phyloP scores from a whole-genome alignment of 2,888 invertebrate species.

The Thymelicus acteon region DNA sequence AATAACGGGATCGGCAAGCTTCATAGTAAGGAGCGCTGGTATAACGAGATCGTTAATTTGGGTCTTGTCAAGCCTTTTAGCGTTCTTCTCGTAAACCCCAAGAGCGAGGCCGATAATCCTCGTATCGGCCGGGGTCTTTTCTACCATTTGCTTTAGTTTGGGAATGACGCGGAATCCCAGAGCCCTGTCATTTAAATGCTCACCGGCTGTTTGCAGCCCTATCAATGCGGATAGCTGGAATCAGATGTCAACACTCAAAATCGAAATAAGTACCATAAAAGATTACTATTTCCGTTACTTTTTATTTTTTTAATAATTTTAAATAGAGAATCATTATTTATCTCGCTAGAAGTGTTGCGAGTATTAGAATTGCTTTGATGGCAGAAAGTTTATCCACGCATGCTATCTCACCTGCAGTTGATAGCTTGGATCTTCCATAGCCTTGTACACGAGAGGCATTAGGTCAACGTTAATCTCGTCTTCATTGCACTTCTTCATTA shows the following conservation, averaged over 20 bases:
- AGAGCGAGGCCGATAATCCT: conserved; percentile 92
- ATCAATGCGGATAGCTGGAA: conserved; percentile 94
- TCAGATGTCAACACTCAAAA: conserved; percentile 25
- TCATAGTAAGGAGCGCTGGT: conserved; percentile 94
- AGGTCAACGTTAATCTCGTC: conserved; percentile 93
- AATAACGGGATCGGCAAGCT: conserved; percentile 94
- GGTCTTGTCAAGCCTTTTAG: conserved; percentile 93
- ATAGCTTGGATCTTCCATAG: conserved; percentile 94
- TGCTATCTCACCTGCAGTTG: conserved; percentile 91
- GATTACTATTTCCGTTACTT: no score
- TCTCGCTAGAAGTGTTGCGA: no score
- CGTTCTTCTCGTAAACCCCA: conserved; percentile 91
- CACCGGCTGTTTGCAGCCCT: conserved; percentile 93
- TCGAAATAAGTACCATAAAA: conserved; percentile 35
- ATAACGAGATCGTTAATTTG: conserved; percentile 96
- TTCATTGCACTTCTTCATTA: conserved; percentile 93
- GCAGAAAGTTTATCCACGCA: background rate
- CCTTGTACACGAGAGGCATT: conserved; percentile 93
- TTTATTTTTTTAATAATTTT: no score
- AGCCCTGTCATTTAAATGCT: conserved; percentile 92
- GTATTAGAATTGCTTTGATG: no score
- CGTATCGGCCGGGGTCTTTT: conserved; percentile 91
- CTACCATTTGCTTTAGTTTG: conserved; percentile 92
- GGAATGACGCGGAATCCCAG: conserved; percentile 92
- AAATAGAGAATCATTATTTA: no score